phyloP scores from a whole-genome alignment of 2,888 invertebrate genomes.

The Apodemia duryi region DNA sequence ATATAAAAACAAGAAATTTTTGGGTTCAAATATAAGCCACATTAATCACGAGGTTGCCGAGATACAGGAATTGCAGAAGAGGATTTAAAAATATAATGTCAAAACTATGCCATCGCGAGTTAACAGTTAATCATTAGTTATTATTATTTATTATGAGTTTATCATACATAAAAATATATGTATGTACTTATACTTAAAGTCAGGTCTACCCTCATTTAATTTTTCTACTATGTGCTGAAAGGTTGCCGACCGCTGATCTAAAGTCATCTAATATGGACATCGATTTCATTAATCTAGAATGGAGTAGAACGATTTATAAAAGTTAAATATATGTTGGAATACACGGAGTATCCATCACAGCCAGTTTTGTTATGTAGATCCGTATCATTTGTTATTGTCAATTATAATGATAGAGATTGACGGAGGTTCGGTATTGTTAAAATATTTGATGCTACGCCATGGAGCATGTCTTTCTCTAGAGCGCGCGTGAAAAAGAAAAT shows the following conservation, averaged over 20 bases:
- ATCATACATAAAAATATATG: no score
- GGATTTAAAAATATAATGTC: no score
- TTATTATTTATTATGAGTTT: no score
- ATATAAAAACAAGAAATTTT: no score
- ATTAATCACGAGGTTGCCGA: no score
- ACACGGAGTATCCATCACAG: constrained; percentile 40
- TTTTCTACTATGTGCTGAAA: no score
- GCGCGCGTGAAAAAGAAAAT: neutral
- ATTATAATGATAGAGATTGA: constrained; percentile 54
- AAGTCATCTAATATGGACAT: constrained; percentile 9
- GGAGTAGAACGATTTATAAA: constrained; percentile 39
- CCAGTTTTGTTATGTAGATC: constrained; percentile 44
- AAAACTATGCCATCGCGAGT: no score
- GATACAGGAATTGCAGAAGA: no score
- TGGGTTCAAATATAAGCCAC: no score
- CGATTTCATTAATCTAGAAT: constrained; percentile 33
- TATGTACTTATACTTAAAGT: no score
- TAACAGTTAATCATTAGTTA: no score
- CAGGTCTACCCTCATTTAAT: no score
- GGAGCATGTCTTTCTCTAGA: neutral
- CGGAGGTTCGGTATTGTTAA: constrained; percentile 34
- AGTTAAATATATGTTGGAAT: constrained; percentile 38
- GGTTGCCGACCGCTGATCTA: neutral
- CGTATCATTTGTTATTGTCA: constrained; percentile 61
- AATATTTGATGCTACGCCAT: constrained; percentile 16